Evolutionary conservation across 2,888 invertebrate species (phyloP).

Genomic region (Lamellibrachia columna): DNA sequence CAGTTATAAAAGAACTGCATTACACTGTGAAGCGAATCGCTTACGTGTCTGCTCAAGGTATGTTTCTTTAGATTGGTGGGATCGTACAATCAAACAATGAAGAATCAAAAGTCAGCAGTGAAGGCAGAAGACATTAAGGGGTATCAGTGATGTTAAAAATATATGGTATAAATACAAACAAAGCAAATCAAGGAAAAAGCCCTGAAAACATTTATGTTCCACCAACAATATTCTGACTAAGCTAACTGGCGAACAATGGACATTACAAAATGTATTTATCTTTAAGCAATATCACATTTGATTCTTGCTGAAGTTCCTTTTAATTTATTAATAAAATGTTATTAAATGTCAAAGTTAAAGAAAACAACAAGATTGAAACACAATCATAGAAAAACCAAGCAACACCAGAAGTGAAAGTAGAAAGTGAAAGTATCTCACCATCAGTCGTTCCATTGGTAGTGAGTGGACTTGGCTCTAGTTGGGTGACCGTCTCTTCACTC

Average conservation of each 20-base stretch:
- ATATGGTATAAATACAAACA: not conserved
- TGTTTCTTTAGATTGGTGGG: not conserved
- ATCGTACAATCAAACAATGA: no score
- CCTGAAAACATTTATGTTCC: no score
- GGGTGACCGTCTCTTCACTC: slow-evolving; percentile 24
- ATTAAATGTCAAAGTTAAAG: not conserved
- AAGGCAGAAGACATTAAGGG: no score
- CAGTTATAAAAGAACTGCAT: not conserved
- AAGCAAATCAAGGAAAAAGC: not conserved
- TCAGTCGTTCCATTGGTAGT: slow-evolving; percentile 28
- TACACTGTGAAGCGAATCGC: not conserved
- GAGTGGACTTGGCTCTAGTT: slow-evolving; percentile 27
- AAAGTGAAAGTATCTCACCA: not conserved
- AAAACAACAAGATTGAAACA: not conserved
- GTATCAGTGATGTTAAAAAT: no score
- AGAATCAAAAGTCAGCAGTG: no score
- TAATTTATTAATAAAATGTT: not conserved
- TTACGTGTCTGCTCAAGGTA: not conserved
- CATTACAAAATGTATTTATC: not conserved
- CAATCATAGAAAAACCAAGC: not conserved
- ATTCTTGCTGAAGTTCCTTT: not conserved
- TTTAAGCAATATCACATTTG: not conserved
- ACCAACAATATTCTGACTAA: no score
- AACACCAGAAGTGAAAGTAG: not conserved
- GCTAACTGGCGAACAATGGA: no score